Base-by-base conservation (phyloP, 2,888 invertebrate genomes). In the Lordiphosa andalusiaca region DNA sequence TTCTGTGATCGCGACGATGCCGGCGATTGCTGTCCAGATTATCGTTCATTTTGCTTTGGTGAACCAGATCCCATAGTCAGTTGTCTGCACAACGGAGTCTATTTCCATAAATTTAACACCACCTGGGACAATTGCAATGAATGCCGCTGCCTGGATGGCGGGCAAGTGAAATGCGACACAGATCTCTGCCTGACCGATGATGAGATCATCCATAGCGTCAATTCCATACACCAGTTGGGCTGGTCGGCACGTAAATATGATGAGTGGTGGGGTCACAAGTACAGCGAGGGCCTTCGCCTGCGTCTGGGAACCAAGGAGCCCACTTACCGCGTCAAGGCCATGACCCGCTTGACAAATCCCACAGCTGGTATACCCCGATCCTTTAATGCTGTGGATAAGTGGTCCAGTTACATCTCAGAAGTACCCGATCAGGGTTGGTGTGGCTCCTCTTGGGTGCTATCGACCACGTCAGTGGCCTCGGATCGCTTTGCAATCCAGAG, bases 21-120 rank as follows among this genome's bases (percentile, higher is more conserved):
- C 7, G 91, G 92, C 36, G 98, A 98, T 88, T 98, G 98, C 88
- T 98, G 98, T 85, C 98, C 98, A 0, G 98, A 98, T 89, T 98
- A 94, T 88, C 92, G 92, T 88, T 91, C 92, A 0, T 92, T 93
- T 64, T 98, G 98, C 85, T 90, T 90, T 69, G 92, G 93, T 6
- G 80, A 87, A 37, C 70, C 78, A 2, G 85, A 80, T 58, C 81
- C 84, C 21, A 64, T 88, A 37, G 40, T 71, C 2, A 71, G 73
- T 35, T 89, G 95, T 86, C 78, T 77, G 21, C 90, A 92, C 73
- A 90, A 92, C 6, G 92, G 92, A 6, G 85, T 89, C 56, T 87
- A 89, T 10, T 92, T 92, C 85, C 70, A 87, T n/a, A 89, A 90
- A 1, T 92, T 91, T 54, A 91, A 89, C 9, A 88, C 69, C 10